Base-by-base conservation (phyloP, 2,888 invertebrate genomes). In the Willowsia nigromaculata region DNA sequence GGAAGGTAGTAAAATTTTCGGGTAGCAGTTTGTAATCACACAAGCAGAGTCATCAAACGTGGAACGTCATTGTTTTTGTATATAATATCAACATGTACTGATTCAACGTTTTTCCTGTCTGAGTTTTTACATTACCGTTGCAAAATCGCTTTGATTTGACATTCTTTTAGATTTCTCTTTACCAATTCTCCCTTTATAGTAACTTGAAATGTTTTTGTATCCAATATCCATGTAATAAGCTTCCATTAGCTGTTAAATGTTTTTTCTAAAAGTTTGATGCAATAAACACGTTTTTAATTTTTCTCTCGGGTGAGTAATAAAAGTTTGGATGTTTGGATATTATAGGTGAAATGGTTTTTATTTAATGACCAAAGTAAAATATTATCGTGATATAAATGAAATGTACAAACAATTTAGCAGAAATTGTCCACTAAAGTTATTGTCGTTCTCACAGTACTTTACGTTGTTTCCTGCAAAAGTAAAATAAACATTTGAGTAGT, bases 361-460 rank as follows among this genome's bases (percentile, higher is more conserved):
- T 71, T 40, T 71, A 71, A 71, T 40, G 43, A 43, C 71, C 47
- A 43, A 18, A 43, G 18, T 18, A 43, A 71, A 43, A 5, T 40
- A 25, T 71, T 40, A 43, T 25, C 43, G 71, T 43, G 71, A 40
- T 71, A 71, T 71, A 71, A 43, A 71, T 43, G n/a, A n/a, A n/a
- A 71, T 22, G 43, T 25, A 71, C 25, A 71, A 25, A 43, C n/a
- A 56, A 56, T 2, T 9, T 3, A 50, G 27, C 22, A 53, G 53
- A 11, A 25, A 71, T 65, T 15, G 6, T 37, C 15, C 6, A 33
- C 1, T 18, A 68, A 37, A 68, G 40, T 30, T 18, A 65, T 47
- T 47, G 25, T 7, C 22, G 56, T 56, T 18, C 53, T 53, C 53
- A n/a, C 56, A 56, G 56, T 25, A 18, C n/a, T 56, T 25, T 25